Percentiles rank a stretch among this genome's conserved stretches.
Evolutionary conservation across 2,797 vertebrate species (phyloP).

Genomic region (Acridotheres tristis): DNA sequence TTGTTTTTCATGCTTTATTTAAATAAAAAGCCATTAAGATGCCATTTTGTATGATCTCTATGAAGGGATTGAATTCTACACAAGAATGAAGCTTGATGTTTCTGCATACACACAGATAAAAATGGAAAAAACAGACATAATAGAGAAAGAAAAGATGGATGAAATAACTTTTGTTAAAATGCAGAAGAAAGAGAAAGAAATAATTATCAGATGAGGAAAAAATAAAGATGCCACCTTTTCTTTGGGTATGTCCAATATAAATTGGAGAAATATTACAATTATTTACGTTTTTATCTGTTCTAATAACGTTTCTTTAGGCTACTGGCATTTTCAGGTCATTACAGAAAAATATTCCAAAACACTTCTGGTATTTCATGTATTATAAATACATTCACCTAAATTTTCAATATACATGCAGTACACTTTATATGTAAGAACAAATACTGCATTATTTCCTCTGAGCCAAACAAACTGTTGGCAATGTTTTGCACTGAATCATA

Average conservation of each 20-base stretch:
- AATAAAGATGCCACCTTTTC: background rate
- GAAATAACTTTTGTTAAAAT: background rate
- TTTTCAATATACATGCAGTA: background rate
- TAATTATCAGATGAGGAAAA: background rate
- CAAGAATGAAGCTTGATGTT: background rate
- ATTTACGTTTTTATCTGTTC: background rate
- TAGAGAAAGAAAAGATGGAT: background rate
- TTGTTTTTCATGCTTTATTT: background rate
- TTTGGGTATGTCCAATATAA: background rate
- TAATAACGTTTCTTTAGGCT: background rate
- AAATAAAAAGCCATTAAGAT: background rate
- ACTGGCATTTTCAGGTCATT: background rate
- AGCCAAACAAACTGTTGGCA: background rate
- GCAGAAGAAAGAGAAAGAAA: background rate
- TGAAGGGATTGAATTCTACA: background rate
- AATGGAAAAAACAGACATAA: background rate
- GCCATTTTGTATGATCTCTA: background rate
- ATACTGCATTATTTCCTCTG: background rate
- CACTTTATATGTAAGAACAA: background rate
- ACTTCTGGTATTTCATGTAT: background rate
- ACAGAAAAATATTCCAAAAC: background rate
- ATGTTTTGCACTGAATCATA: background rate
- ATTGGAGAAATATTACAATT: background rate
- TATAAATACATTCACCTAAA: background rate
- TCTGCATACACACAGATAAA: background rate